Evolutionary conservation across 2,888 invertebrate species (phyloP).

Genomic region (Leucozona laternaria): DNA sequence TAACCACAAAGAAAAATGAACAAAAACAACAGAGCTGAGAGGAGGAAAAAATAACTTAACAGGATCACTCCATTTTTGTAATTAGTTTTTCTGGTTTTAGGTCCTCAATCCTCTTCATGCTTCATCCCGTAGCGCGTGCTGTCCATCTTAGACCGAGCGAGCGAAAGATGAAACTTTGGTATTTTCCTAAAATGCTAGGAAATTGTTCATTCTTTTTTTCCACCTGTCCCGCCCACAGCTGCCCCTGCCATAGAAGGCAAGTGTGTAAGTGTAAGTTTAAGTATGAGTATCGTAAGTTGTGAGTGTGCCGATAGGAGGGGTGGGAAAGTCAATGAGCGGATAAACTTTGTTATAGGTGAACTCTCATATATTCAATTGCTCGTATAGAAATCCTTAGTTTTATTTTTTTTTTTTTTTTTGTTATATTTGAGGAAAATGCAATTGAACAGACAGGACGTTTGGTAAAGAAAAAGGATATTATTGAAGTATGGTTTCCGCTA

Average conservation of each 20-base stretch:
- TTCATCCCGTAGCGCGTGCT: conserved; percentile 47
- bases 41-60: conserved; percentile 34
- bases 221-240: neutral
- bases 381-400: conserved; percentile 15
- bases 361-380: conserved; percentile 45
- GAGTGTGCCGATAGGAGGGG: neutral
- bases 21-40: conserved; percentile 5
- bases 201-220: conserved; percentile 13
- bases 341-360: conserved; percentile 43
- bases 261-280: neutral
- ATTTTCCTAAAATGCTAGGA: conserved; percentile 38
- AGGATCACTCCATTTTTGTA: conserved; percentile 73
- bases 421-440: conserved; percentile 24
- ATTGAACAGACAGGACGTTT: conserved; percentile 44
- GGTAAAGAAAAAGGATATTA: conserved; percentile 38
- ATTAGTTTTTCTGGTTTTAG: conserved; percentile 68
- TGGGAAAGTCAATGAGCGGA: conserved; percentile 51
- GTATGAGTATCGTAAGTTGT: neutral
- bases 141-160: conserved; percentile 46
- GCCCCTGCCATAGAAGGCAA: neutral
- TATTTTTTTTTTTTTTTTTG: neutral
- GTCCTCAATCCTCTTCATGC: conserved; percentile 30
- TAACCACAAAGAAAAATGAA: neutral
- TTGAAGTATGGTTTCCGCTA: conserved; percentile 23
- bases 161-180: conserved; percentile 49